Base-by-base conservation (phyloP, 1,140 invertebrate genomes). In the Zaprionus davidi region DNA sequence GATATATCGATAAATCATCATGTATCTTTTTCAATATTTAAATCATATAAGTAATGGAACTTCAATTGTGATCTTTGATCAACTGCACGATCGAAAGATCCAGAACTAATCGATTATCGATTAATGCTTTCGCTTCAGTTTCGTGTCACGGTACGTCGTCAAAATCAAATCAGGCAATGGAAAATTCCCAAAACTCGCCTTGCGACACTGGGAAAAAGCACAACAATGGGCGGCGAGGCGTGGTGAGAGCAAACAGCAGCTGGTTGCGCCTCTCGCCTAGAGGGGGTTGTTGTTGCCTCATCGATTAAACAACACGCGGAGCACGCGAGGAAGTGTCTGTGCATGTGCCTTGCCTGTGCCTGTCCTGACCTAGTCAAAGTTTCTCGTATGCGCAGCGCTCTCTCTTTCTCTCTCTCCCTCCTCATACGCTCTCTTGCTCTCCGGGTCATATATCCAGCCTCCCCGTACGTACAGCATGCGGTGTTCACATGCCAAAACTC, bases 331-430 rank as follows among this genome's bases (percentile, higher is more conserved):
- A 64, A 49, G 55, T 49, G 36, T 41, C 51, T 56, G 36, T 31
- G 56, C 46, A 38, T 56, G 36, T 31, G 56, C 46, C 26, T 44
- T 46, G 34, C 31, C 51, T 56, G 41, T 31, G 31, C 31, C 55
- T 84, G 57, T 84, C 81, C 79, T 85, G 82, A 85, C 82, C 82
- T 85, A 85, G 82, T 78, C 82, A 66, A 85, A 85, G 60, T 76
- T 64, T 53, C 28, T 22, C 46, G 41, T n/a, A 57, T 58, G 65
- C 74, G 70, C 74, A 63, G 56, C 62, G 51, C 77, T 64, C 58
- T 34, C 72, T 46, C 38, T 28, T 44, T 51, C 20, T 55, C 24
- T 26, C 36, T 55, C 44, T 44, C 41, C 7, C 41, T 6, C 2
- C 41, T 17, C 15, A 0, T 11, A 63, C 70, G 44, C 60, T 31